phyloP scores from a whole-genome alignment of 1,140 invertebrate genomes.

The Odontomachus brunneus region DNA sequence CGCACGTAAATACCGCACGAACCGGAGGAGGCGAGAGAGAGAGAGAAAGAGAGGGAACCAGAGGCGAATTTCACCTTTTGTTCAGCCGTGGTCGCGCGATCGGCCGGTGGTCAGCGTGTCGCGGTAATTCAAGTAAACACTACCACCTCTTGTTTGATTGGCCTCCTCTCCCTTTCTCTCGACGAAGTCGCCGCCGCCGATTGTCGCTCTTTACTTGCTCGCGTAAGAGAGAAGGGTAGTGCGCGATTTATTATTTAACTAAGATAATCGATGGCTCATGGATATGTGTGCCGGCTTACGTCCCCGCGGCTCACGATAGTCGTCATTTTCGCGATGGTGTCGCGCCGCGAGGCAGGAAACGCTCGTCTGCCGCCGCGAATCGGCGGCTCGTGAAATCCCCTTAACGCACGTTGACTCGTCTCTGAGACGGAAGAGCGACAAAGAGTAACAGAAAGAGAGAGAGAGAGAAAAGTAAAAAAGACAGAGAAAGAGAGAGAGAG shows the following conservation, averaged over 20 bases:
- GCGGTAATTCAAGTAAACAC: background rate
- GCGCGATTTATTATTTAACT: conserved; percentile 62
- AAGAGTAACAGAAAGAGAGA: too few relatives aligned
- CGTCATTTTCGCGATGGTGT: conserved; percentile 61
- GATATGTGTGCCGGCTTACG: conserved; percentile 48
- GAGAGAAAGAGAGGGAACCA: too few relatives aligned
- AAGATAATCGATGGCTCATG: conserved; percentile 61
- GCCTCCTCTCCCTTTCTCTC: background rate
- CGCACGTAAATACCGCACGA: conserved; percentile 26
- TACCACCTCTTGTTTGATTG: background rate
- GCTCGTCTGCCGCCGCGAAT: background rate
- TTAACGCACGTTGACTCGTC: background rate
- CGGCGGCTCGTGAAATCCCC: conserved; percentile 21
- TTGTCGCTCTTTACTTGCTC: background rate
- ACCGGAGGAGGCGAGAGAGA: too few relatives aligned
- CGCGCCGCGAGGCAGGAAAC: background rate
- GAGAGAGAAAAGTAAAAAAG: too few relatives aligned
- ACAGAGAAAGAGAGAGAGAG: background rate
- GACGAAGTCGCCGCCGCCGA: background rate
- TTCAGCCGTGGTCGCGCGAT: conserved; percentile 3
- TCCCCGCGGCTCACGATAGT: background rate
- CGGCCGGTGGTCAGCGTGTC: conserved; percentile 11
- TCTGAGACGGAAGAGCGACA: too few relatives aligned
- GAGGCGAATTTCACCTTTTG: background rate
- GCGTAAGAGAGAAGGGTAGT: background rate